Evolutionary conservation across 2,113 vertebrate species (phyloP), one percentile per base, ranked within the genome.

Genomic region (Acrocephalus kingi): DNA sequence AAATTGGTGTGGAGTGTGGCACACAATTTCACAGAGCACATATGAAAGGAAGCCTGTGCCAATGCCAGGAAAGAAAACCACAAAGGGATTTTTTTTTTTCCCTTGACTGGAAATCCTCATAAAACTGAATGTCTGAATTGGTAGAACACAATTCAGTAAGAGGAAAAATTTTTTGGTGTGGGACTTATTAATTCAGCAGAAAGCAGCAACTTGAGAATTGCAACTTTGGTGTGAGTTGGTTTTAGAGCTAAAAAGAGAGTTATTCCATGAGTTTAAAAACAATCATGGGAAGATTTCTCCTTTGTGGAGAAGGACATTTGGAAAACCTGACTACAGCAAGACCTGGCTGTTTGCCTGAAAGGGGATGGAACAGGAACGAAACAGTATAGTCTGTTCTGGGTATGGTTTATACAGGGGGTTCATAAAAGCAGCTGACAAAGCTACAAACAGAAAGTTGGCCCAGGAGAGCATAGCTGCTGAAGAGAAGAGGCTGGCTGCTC

Each of bases 301-400:
- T 77, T 56, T 74, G 48, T 79, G 64, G 55, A 67, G 66, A 74
- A 51, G 49, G 55, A 71, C 67, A 85, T 11, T 6, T 89, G 95
- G 95, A 95, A 96, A 95, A 96, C 85, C 58, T 91, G 92, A 96
- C 48, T 59, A 8, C 54, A 45, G 27, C 1, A 4, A 85, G 84
- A 72, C 15, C 72, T 97, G 96, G 93, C 89, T 90, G 58, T 55
- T 63, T 84, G 89, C 87, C 87, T 71, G 73, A 71, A 63, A 51
- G 69, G 28, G 33, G 51, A 71, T 76, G 89, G 93, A 93, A 33
- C 41, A 81, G 73, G 37, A 76, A 39, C 41, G 72, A 37, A 92
- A 58, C 25, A 9, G 52, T 13, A 30, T 49, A 10, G 41, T 52
- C 90, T 88, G 22, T 31, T 84, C 75, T 52, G 55, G 43, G 16